These are phyloP conservation scores for Heliothis virescens DNA, from an alignment of 1,140 invertebrate species.

Conservation along the genomic window DNA sequence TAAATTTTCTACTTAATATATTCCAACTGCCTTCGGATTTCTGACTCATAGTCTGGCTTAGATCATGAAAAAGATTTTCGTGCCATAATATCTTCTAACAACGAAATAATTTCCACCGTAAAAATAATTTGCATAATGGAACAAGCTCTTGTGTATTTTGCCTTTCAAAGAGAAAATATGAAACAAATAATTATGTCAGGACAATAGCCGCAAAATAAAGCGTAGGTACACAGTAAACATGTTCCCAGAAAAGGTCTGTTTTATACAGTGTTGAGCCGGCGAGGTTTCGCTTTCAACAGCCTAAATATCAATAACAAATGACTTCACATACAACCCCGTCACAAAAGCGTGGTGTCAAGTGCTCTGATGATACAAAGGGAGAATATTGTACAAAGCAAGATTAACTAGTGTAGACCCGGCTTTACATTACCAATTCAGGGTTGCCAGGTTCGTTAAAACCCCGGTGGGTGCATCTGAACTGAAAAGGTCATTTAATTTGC, in stretches of 20 bases:
- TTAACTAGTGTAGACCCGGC: slow-evolving; percentile 49
- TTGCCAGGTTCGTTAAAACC: slow-evolving; percentile 44
- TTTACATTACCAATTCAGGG: slow-evolving; percentile 48
- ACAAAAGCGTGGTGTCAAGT: slow-evolving; percentile 45
- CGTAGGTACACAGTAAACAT: not conserved
- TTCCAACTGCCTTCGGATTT: not conserved
- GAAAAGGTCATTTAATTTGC: slow-evolving; percentile 41
- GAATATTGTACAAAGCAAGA: slow-evolving; percentile 47
- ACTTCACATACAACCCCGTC: slow-evolving; percentile 32
- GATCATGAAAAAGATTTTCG: not conserved
- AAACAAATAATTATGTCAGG: not conserved
- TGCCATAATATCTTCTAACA: not conserved
- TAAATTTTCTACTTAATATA: slow-evolving; percentile 14
- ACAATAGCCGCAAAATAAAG: slow-evolving; percentile 2
- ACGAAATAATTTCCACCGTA: not conserved
- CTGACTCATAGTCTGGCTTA: slow-evolving; percentile 23
- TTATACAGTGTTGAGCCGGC: not conserved
- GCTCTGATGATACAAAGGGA: slow-evolving; percentile 48
- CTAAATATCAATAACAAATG: slow-evolving; percentile 48
- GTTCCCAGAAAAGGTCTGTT: slow-evolving; percentile 12
- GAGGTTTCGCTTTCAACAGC: slow-evolving; percentile 36
- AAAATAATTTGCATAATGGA: not conserved
- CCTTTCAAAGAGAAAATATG: not conserved
- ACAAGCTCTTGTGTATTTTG: not conserved
- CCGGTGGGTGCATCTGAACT: slow-evolving; percentile 24